Base-by-base conservation (phyloP, 2,113 vertebrate genomes). In the Gallinago paraguaiae region DNA sequence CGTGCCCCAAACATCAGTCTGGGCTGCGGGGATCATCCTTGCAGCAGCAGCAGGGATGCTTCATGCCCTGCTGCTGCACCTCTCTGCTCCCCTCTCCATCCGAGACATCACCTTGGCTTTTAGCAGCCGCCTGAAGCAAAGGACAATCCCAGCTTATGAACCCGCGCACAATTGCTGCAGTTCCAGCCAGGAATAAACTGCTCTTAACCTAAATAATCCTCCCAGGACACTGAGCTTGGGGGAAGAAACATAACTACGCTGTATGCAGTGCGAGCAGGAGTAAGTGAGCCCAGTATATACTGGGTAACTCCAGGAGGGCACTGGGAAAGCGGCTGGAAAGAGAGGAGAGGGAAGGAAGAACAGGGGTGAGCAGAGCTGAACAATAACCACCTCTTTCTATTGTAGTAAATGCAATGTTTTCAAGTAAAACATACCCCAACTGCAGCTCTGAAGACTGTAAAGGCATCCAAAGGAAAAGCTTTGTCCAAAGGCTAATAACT, bases 161-260 rank as follows among this genome's bases (percentile, higher is more conserved):
- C 65, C 74, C 5, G 4, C 3, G 5, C 45, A 64, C 89, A 92
- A 43, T 17, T 92, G 89, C 91, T 94, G 84, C 91, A 88, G 33
- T 63, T 92, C 78, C 84, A 92, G 87, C 18, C 75, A 80, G 82
- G 84, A 95, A 96, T 94, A 91, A 97, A 95, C 89, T 94, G 81
- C 30, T 92, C 54, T 96, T 92, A 95, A 91, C 81, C 87, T 93
- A 95, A 97, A 95, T 92, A 94, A 84, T 95, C 94, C 93, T 97
- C 78, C 82, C 93, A 94, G 94, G 87, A 91, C 67, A 22, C 77
- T 64, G 86, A 93, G 95, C 96, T 95, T 35, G 67, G 70, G 94
- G 95, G 93, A 92, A 94, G 90, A 70, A 79, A 78, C 70, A 69
- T 13, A 72, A 92, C 69, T 79, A 61, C 25, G 45, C 67, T 53